These are phyloP conservation scores for Perizoma flavofasciatum DNA, from an alignment of 2,888 invertebrate species.

Conservation along the genomic window DNA sequence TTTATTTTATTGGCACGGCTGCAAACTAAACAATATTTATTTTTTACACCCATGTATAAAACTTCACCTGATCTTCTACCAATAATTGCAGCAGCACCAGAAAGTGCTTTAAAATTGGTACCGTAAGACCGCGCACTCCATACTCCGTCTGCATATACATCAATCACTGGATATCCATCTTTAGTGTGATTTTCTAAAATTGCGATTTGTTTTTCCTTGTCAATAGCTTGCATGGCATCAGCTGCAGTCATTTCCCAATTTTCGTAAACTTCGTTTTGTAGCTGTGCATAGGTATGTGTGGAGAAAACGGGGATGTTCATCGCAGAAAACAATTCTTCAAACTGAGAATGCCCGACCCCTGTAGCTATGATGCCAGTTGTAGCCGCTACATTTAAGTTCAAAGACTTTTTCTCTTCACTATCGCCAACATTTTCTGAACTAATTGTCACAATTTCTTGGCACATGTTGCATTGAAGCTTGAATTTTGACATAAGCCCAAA, in stretches of 20 bases:
- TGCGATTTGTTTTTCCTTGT: conserved; percentile 26
- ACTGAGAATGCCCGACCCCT: conserved; percentile 14
- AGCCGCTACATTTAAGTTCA: too few relatives aligned
- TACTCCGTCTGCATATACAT: conserved; percentile 28
- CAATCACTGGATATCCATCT: conserved; percentile 27
- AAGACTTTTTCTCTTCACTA: too few relatives aligned
- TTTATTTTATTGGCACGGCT: conserved; percentile 12
- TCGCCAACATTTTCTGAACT: too few relatives aligned
- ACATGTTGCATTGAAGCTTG: too few relatives aligned
- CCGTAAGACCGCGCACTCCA: conserved; percentile 33
- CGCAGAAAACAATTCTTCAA: conserved; percentile 17
- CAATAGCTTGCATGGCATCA: conserved; percentile 29
- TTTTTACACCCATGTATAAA: conserved; percentile 30
- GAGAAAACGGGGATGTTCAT: conserved; percentile 23
- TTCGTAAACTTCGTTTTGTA: conserved; percentile 22
- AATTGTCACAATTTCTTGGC: too few relatives aligned
- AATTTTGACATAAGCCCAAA: too few relatives aligned
- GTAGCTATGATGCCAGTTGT: too few relatives aligned
- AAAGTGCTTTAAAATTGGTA: conserved; percentile 28
- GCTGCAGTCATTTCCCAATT: conserved; percentile 25
- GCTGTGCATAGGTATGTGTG: conserved; percentile 2
- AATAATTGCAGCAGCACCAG: conserved; percentile 37
- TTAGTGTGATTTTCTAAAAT: conserved; percentile 25
- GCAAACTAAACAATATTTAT: conserved; percentile 30
- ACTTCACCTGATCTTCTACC: conserved; percentile 25